Evolutionary conservation across 2,797 vertebrate species (phyloP).

Genomic region (Vireo griseus): DNA sequence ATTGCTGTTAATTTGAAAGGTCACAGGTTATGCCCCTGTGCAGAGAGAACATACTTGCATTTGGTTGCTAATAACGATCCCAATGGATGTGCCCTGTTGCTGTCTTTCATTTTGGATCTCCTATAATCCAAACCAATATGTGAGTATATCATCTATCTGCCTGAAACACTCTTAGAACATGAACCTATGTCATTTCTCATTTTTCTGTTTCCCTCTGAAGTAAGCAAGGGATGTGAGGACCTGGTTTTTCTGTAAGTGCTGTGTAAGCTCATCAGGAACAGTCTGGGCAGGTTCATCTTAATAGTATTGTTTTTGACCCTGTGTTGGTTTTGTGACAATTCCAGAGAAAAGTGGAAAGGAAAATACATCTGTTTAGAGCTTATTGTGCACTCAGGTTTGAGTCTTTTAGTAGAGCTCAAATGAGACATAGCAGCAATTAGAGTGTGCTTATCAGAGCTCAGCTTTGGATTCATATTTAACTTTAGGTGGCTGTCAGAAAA

Average conservation of each 20-base stretch:
- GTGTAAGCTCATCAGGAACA: not conserved
- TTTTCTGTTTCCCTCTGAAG: not conserved
- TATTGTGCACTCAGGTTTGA: not conserved
- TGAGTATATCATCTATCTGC: not conserved
- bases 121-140: not conserved
- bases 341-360: not conserved
- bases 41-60: not conserved
- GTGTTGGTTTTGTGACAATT: not conserved
- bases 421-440: not conserved
- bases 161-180: not conserved
- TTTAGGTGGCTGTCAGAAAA: not conserved
- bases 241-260: not conserved
- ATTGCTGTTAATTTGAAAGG: not conserved
- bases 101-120: not conserved
- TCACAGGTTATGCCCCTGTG: not conserved
- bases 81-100: too few relatives aligned
- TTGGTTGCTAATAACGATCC: not conserved
- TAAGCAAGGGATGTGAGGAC: not conserved
- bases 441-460: not conserved
- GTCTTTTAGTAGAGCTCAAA: not conserved
- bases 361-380: not conserved
- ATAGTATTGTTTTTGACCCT: not conserved
- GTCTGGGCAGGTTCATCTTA: not conserved
- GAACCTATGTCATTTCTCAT: fast-evolving
- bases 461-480: not conserved